Conservation (phyloP, 2,888 invertebrate species). For the Tetramorium bicarinatum region DNA sequence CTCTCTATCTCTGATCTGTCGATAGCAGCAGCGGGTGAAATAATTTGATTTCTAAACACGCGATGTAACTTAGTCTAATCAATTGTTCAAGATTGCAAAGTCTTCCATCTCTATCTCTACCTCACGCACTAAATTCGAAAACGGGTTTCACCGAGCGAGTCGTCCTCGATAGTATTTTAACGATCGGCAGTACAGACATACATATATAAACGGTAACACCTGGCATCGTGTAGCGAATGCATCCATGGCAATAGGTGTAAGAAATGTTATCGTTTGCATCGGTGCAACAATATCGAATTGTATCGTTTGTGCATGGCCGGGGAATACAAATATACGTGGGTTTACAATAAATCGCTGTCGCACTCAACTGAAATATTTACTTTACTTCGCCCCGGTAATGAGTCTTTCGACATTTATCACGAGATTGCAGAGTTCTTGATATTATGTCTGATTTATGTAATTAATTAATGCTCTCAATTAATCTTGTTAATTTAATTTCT, state of each 20-base stretch:
- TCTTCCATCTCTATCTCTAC: conserved; percentile 3
- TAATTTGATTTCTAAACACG: conserved; percentile 48
- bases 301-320: not conserved
- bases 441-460: conserved; percentile 12
- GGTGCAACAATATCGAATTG: not conserved
- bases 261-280: conserved; percentile 20
- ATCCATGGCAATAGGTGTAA: not conserved
- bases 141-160: conserved; percentile 41
- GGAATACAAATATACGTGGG: not conserved
- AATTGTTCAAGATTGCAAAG: conserved; percentile 27
- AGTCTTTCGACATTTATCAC: not conserved
- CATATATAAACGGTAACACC: conserved; percentile 46
- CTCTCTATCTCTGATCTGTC: conserved; percentile 16
- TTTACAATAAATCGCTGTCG: not conserved
- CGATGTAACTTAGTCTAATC: conserved; percentile 25
- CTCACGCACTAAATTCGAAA: conserved; percentile 32
- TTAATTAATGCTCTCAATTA: conserved; percentile 23
- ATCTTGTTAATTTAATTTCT: conserved; percentile 15
- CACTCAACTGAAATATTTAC: conserved; percentile 21
- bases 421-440: not conserved
- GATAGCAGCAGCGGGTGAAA: conserved; percentile 12
- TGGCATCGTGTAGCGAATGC: not conserved
- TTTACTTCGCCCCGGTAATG: not conserved
- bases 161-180: conserved; percentile 29
- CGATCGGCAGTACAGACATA: conserved; percentile 46